Conservation (phyloP, 2,797 vertebrate species). For the Peromyscus aztecus region DNA sequence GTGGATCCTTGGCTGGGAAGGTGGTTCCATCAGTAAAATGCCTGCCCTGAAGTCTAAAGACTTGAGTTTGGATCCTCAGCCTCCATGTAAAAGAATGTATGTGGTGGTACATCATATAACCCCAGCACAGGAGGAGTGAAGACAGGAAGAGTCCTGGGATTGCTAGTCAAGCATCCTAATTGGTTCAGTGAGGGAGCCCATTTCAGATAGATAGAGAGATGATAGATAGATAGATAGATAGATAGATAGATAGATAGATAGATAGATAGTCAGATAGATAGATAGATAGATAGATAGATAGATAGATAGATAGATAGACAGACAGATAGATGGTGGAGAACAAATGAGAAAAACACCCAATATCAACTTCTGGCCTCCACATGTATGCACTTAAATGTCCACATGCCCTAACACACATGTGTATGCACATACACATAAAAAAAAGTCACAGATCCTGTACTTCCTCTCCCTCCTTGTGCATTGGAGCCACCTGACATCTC, state of each 20-base stretch:
- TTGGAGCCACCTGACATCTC: rapidly evolving
- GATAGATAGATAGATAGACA: background rate
- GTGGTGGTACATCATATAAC: background rate
- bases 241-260: background rate
- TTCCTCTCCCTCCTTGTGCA: rapidly evolving
- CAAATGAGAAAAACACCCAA: background rate
- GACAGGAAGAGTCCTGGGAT: background rate
- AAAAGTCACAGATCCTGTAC: background rate
- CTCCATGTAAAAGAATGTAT: background rate
- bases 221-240: background rate
- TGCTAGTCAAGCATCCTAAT: background rate
- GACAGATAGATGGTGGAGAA: background rate
- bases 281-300: background rate
- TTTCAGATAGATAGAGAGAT: background rate
- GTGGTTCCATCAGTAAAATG: background rate
- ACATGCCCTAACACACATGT: background rate
- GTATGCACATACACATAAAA: background rate
- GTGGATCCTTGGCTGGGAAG: rapidly evolving
- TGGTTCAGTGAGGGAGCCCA: background rate
- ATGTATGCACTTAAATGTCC: too few relatives aligned
- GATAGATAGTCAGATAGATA: background rate
- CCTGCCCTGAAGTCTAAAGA: background rate
- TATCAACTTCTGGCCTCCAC: background rate
- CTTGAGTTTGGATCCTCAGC: background rate
- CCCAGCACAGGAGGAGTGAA: too few relatives aligned